Conservation (phyloP, 2,797 vertebrate genomes). For the Eulemur albifrons region DNA sequence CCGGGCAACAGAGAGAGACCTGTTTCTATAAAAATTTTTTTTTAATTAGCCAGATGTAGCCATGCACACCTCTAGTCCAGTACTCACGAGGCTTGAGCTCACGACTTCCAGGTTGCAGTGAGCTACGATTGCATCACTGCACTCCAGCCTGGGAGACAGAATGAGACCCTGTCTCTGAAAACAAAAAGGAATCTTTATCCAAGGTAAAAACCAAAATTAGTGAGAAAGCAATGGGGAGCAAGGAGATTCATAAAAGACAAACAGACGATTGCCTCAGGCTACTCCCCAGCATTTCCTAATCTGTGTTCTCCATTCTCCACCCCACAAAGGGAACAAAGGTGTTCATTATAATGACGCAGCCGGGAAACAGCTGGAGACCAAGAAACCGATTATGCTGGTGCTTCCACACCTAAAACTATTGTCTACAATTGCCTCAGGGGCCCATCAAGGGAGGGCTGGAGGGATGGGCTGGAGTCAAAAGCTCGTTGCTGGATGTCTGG, state of each 20-base stretch:
- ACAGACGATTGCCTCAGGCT: not conserved
- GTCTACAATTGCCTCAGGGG: not conserved
- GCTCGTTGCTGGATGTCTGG: not conserved
- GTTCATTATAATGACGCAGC: not conserved
- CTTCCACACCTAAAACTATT: not conserved
- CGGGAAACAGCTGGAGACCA: not conserved
- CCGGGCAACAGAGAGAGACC: too few species aligned
- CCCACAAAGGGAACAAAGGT: not conserved
- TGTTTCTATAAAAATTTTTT: too few species aligned
- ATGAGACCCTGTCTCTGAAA: not conserved
- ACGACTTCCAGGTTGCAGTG: not conserved
- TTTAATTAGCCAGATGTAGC: too few species aligned
- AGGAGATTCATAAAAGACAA: not conserved
- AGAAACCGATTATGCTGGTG: not conserved
- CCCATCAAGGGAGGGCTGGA: too few species aligned
- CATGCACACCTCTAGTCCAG: too few species aligned
- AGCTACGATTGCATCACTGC: not conserved
- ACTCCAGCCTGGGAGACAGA: not conserved
- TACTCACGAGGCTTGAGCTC: too few species aligned
- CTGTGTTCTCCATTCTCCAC: not conserved
- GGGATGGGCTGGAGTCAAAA: not conserved
- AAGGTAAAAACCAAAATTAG: not conserved
- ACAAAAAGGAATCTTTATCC: not conserved
- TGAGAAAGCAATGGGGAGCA: not conserved
- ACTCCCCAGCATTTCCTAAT: not conserved